Conservation (phyloP, 2,888 invertebrate genomes). For the Papilio gigon region DNA sequence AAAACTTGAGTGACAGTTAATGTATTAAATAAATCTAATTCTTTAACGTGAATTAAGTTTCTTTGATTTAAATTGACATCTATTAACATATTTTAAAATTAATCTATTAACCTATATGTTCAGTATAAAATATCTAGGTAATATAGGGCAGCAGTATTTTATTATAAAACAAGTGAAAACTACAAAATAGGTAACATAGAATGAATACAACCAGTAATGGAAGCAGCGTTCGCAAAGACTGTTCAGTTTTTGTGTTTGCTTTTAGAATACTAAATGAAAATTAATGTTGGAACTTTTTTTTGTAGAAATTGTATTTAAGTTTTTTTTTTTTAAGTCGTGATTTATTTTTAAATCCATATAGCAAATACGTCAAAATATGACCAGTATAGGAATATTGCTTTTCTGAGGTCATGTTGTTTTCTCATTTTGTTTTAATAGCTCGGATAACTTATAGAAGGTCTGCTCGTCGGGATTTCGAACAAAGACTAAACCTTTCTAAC, state of each 20-base stretch:
- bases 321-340: too few species aligned
- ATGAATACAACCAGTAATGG: slow-evolving; percentile 51
- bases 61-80: background rate
- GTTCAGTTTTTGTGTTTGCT: slow-evolving; percentile 34
- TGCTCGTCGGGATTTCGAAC: background rate
- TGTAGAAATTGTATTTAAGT: background rate
- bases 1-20: background rate
- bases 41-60: background rate
- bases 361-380: background rate
- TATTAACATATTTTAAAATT: slow-evolving; percentile 8
- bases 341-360: background rate
- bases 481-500: background rate
- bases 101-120: slow-evolving; percentile 7
- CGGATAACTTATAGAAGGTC: too few species aligned
- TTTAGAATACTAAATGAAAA: slow-evolving; percentile 34
- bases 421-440: too few species aligned
- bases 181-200: slow-evolving; percentile 68
- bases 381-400: too few species aligned
- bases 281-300: slow-evolving; percentile 19
- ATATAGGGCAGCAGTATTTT: slow-evolving; percentile 66
- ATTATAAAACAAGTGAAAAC: slow-evolving; percentile 61
- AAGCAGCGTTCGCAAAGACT: slow-evolving; percentile 39
- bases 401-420: background rate
- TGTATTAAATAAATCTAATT: background rate
- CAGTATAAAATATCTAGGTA: slow-evolving; percentile 47